Base-by-base conservation (phyloP, 2,113 vertebrate genomes). In the Cyphomyrus plagiostoma region DNA sequence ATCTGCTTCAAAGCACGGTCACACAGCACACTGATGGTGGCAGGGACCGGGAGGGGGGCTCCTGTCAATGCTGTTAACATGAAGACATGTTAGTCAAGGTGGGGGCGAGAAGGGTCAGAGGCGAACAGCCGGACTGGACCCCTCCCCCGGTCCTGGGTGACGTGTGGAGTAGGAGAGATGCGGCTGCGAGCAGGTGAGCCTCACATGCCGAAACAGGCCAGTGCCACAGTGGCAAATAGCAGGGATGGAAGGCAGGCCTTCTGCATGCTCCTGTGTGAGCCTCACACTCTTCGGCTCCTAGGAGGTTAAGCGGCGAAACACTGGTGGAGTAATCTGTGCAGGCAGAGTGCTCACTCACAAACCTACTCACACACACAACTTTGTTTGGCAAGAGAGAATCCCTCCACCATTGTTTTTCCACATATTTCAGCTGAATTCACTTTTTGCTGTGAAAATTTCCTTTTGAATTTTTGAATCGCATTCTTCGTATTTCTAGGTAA, bases 181-280 rank as follows among this genome's bases (percentile, higher is more conserved):
- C 56, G 7, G 56, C 56, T 62, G 15, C 26, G 10, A 3, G 26
- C 39, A 3, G 15, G 26, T 42, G 86, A 56, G 49, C 87, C 13
- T 74, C 42, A 84, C 89, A 53, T 83, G 86, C 42, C 49, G 46
- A 58, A 88, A 83, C 70, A 35, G 50, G 45, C 48, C n/a, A 26
- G 62, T 30, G 62, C 10, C 62, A 70, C 10, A 3, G n/a, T 11
- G 62, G n/a, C n/a, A 56, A 30, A 70, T 30, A 3, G 10, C 10
- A 9, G n/a, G 3, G 62, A 30, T 30, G 62, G 30, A 11, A 30
- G 62, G 62, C 62, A 70, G 62, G 62, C 26, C 52, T 21, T 21
- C 35, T 45, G 10, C 52, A 10, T 13, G 21, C 3, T 3, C 19
- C 39, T 23, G 82, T 46, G 82, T 84, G 82, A 45, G 42, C 42